Base-by-base conservation (phyloP, 2,797 vertebrate genomes). In the Scomberomorus guttatus region DNA sequence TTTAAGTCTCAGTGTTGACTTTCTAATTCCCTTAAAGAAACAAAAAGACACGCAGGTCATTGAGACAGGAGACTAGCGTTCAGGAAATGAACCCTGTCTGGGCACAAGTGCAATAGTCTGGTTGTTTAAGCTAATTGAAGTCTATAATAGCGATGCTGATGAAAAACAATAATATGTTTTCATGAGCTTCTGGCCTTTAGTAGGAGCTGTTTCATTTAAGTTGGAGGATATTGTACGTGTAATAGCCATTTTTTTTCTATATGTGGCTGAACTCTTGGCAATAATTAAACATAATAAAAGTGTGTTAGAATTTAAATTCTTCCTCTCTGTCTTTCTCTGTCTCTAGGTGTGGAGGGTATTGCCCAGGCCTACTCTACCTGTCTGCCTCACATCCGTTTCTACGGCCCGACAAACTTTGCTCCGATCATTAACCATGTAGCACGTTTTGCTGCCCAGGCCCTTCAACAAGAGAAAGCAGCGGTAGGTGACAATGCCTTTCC, bases 351-450 rank as follows among this genome's bases (percentile, higher is more conserved):
- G 83, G 98, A 99, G 37, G 98, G 98, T 25, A 99, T 99, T 2
- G 97, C 97, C 66, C 93, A 97, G 90, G 98, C 98, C 0, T 99
- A 99, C 92, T 98, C 97, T 0, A 92, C 96, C 82, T 99, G 98
- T 81, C 94, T 99, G 80, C 98, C 98, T 79, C 98, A 98, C 86
- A 96, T 99, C 75, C 98, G 98, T 69, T 99, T 99, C 93, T 99
- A 99, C 0, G 98, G 98, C 18, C 98, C 98, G 52, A 99, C 98
- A 58, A 99, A 99, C 90, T 99, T 99, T 79, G 95, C 98, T 70
- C 98, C 98, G 20, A 99, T 99, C 63, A 93, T 99, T 93, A 99
- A 96, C 91, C 98, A 99, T 0, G 98, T 99, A 84, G 98, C 98
- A 0, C 96, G 97, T 11, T 99, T 99, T 7, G 98, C 98, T 0